A percentile compares a stretch with the other conserved stretches of the same genome.
Evolutionary conservation across 1,140 invertebrate genomes (phyloP).

Genomic region (Musca domestica): DNA sequence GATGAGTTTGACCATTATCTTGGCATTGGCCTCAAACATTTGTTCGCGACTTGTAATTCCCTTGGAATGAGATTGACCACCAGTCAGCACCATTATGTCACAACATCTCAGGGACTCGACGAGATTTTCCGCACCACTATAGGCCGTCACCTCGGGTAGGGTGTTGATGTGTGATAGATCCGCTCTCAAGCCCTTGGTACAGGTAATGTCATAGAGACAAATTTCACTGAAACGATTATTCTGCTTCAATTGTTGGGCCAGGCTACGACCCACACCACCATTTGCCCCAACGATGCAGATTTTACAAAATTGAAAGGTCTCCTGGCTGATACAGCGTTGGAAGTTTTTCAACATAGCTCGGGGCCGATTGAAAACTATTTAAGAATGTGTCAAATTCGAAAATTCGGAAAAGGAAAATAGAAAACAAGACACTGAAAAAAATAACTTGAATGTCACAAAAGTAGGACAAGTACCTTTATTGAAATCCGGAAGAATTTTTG

Average conservation of each 20-base stretch:
- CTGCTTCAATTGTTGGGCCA: not conserved
- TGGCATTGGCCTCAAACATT: conserved; percentile 9
- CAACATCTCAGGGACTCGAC: not conserved
- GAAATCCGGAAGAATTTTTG: too few relatives aligned
- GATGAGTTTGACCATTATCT: not conserved
- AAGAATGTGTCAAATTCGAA: too few relatives aligned
- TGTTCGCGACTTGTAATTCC: not conserved
- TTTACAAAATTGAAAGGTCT: not conserved
- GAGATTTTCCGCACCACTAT: not conserved
- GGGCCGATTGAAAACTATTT: too few relatives aligned
- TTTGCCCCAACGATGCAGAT: not conserved
- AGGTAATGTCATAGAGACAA: not conserved
- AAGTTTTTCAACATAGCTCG: too few relatives aligned
- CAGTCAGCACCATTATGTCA: not conserved
- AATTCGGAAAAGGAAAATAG: too few relatives aligned
- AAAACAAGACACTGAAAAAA: too few relatives aligned
- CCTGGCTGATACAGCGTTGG: too few relatives aligned
- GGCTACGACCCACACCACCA: not conserved
- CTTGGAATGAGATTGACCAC: not conserved
- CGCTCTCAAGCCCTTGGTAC: not conserved
- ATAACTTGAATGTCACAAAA: too few relatives aligned
- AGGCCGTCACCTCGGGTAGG: not conserved
- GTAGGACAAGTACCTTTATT: too few relatives aligned
- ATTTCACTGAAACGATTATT: conserved; percentile 6
- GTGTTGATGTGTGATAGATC: conserved; percentile 1